Evolutionary conservation across 2,113 vertebrate species (phyloP).

Genomic region (Colaptes auratus): DNA sequence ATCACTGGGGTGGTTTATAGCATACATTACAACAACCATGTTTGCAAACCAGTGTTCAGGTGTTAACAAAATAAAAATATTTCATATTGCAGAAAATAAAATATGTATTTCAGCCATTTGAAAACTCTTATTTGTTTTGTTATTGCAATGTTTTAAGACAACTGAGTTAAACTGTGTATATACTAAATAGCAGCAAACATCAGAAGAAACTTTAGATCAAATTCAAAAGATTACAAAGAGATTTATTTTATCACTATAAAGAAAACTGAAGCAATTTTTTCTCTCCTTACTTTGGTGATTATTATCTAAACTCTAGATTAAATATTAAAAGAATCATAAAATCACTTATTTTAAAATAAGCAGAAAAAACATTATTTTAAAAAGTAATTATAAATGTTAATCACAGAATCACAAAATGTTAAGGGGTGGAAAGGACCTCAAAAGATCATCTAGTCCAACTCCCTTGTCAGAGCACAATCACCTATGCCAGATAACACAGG

Average conservation of each 20-base stretch:
- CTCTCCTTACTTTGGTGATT: not conserved
- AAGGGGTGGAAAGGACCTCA: too few species aligned
- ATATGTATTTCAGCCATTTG: not conserved
- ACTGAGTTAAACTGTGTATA: not conserved
- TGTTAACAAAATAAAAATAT: not conserved
- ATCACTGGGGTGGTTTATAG: not conserved
- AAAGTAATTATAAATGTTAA: not conserved
- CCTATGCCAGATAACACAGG: too few species aligned
- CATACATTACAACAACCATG: not conserved
- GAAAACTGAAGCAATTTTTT: not conserved
- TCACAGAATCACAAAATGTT: not conserved
- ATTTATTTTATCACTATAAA: not conserved
- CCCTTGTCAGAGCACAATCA: too few species aligned
- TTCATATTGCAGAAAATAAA: not conserved
- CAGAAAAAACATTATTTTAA: not conserved
- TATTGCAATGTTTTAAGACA: not conserved
- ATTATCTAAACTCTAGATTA: not conserved
- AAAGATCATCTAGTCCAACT: too few species aligned
- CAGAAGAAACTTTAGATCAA: not conserved
- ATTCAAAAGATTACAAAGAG: not conserved
- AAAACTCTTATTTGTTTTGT: not conserved
- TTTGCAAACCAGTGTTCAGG: not conserved
- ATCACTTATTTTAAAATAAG: not conserved
- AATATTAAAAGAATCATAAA: not conserved
- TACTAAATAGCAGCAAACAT: not conserved